These are phyloP conservation scores for Caenorhabditis uteleia DNA, from an alignment of 2,888 invertebrate genomes.

Conservation along the genomic window DNA sequence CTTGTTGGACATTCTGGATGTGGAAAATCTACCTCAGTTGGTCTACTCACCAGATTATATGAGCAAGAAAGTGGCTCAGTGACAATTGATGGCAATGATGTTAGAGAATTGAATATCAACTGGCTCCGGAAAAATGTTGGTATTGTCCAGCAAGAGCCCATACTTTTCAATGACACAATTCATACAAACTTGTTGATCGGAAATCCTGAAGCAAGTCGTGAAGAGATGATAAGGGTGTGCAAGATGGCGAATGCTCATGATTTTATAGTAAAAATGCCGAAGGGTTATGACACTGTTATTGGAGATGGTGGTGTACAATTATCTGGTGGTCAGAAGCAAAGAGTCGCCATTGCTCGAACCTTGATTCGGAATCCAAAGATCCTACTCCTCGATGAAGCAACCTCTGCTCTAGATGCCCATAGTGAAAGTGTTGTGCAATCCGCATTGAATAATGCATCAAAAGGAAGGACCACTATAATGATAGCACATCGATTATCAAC, in stretches of 20 bases:
- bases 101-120: slow-evolving; percentile 36
- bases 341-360: slow-evolving; percentile 51
- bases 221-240: slow-evolving; percentile 39
- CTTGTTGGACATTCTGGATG: slow-evolving; percentile 78
- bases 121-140: slow-evolving; percentile 38
- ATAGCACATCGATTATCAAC: slow-evolving; percentile 50
- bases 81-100: slow-evolving; percentile 39
- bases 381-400: slow-evolving; percentile 44
- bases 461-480: slow-evolving; percentile 54
- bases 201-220: slow-evolving; percentile 29
- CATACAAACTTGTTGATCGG: slow-evolving; percentile 44
- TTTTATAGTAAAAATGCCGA: slow-evolving; percentile 47
- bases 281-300: slow-evolving; percentile 48
- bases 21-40: slow-evolving; percentile 77
- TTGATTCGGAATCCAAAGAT: slow-evolving; percentile 43
- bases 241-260: slow-evolving; percentile 55
- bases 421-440: slow-evolving; percentile 49
- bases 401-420: slow-evolving; percentile 49
- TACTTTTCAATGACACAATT: slow-evolving; percentile 43
- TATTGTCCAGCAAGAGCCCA: slow-evolving; percentile 52
- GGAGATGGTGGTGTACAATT: slow-evolving; percentile 48
- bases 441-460: slow-evolving; percentile 50
- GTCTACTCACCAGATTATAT: slow-evolving; percentile 78
- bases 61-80: slow-evolving; percentile 78
- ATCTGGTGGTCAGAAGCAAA: slow-evolving; percentile 50